Conservation (phyloP, 2,113 vertebrate genomes). For the Neotragus moschatus region DNA sequence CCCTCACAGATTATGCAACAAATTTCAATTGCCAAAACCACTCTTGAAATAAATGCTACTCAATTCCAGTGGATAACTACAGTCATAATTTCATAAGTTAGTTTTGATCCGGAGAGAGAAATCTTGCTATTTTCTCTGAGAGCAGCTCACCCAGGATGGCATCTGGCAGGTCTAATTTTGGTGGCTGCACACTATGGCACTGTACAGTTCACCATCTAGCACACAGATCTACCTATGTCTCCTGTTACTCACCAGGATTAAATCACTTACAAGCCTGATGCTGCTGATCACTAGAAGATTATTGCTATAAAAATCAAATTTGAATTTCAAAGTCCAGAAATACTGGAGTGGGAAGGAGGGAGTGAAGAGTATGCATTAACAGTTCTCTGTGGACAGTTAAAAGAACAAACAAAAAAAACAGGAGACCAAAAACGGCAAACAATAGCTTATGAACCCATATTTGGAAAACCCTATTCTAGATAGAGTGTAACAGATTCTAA, state of each 20-base stretch:
- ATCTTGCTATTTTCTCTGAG: background rate
- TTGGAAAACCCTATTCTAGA: background rate
- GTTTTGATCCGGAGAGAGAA: background rate
- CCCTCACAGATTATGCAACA: background rate
- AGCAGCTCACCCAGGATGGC: background rate
- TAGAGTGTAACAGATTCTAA: conserved; percentile 27
- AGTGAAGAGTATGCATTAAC: background rate
- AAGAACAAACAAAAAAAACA: background rate
- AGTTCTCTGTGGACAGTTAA: background rate
- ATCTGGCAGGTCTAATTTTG: background rate
- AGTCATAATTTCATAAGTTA: background rate
- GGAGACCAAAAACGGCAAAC: background rate
- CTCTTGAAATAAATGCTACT: conserved; percentile 9
- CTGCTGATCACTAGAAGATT: background rate
- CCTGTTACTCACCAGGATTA: background rate
- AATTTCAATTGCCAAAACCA: background rate
- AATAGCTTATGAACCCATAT: background rate
- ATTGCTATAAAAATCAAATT: background rate
- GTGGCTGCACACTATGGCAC: background rate
- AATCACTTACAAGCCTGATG: background rate
- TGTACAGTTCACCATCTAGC: background rate
- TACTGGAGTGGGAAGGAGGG: background rate
- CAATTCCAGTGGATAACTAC: background rate
- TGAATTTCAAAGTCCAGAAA: background rate
- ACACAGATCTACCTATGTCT: background rate